Evolutionary conservation across 2,113 vertebrate genomes (phyloP), one percentile per base, ranked within the genome.

Genomic region (Glareola pratincola): DNA sequence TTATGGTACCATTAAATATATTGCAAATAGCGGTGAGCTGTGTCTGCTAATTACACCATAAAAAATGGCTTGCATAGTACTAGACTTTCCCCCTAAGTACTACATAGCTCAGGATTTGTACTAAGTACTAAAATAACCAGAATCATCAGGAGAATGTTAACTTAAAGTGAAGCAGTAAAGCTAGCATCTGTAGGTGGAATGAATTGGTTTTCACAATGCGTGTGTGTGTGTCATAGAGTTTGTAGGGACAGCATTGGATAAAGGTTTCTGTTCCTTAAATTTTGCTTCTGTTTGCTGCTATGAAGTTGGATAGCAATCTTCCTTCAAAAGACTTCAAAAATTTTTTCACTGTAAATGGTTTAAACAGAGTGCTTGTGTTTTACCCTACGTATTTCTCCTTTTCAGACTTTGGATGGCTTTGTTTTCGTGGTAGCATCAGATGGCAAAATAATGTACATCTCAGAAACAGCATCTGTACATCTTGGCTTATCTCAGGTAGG

Each of bases 371-470:
- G 8, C 29, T 68, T 7, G 32, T 10, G 30, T 54, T 96, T 97
- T 8, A 96, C 69, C 51, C 51, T 15, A 45, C 9, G 6, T 59
- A 30, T 94, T 92, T 95, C 14, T 96, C 50, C 90, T 88, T 96
- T 96, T 14, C 98, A 99, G 99, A 99, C 99, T 73, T 97, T 99
- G 95, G 99, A 99, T 87, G 99, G 99, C 62, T 99, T 99, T 90
- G 99, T 99, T 83, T 99, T 99, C 14, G 99, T 99, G 45, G 99
- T 99, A 15, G 99, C 99, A 2, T 98, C 99, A 24, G 99, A 99
- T 41, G 99, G 99, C 29, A 99, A 99, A 98, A 99, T 99, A 95
- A 99, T 99, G 99, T 99, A 99, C 97, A 99, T 99, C 82, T 99
- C 99, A 32, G 99, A 99, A 97, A 99, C 99, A 0, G 99, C 99